Base-by-base conservation (phyloP, 2,113 vertebrate genomes). In the Lichenostomus cassidix region DNA sequence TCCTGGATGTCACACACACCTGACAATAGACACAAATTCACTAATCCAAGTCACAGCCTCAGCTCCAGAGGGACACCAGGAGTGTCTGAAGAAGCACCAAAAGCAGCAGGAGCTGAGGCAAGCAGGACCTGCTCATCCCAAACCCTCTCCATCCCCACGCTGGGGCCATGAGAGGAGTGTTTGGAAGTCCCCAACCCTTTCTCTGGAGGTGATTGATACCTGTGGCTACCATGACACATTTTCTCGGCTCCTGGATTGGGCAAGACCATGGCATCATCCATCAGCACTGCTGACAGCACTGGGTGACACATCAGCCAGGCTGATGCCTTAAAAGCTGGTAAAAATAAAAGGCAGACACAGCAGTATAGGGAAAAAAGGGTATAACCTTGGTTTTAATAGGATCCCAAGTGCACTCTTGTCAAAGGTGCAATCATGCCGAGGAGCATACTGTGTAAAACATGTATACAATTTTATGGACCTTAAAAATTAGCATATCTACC, bases 191-290 rank as follows among this genome's bases (percentile, higher is more conserved):
- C 73, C 79, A 39, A 7, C 25, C 56, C 56, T 87, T 42, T 79
- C 86, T 75, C 90, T 64, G 44, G 21, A 78, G 11, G 53, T 23
- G 6, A 22, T 7, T 77, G 92, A 88, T 86, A 83, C 92, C 79
- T 20, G 15, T 29, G 27, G 58, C 52, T 67, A 55, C 16, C 91
- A 11, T 74, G 86, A 93, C 73, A 46, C 77, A 33, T 77, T 64
- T 91, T 77, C 62, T 33, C 2, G 0, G 77, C 65, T 78, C 49
- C 31, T 1, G 4, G 37, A 2, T 91, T 92, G 89, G 74, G 92
- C 63, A 96, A 96, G 87, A 29, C 1, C 69, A 92, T 29, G 25
- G 37, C 46, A 94, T 96, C 92, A 28, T 10, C 71, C 92, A 55
- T 13, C 71, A 70, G 46, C 56, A 20, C 52, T 33, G 69, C 49